Percentiles rank a stretch among this genome's conserved stretches.
phyloP scores from a whole-genome alignment of 1,140 invertebrate species.

The Stenopsyche tienmushanensis region DNA sequence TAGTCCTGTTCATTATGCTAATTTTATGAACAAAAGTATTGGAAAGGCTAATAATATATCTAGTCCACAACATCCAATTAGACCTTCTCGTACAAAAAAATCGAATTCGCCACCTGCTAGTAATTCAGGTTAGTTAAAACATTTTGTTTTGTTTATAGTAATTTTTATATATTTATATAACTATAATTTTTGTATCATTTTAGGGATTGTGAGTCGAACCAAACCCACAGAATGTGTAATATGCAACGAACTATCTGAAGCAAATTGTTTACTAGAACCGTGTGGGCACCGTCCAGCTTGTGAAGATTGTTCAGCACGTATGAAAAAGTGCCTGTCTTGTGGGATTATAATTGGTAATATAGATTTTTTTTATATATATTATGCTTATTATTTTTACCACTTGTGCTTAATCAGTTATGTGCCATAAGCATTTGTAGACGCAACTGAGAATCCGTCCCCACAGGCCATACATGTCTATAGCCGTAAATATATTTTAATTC shows the following conservation, averaged over 20 bases:
- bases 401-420: too few species aligned
- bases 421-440: too few species aligned
- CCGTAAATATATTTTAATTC: too few species aligned
- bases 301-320: slow-evolving; percentile 72
- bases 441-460: too few species aligned
- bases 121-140: neutral
- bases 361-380: too few species aligned
- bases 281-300: slow-evolving; percentile 76
- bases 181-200: slow-evolving; percentile 11
- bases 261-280: slow-evolving; percentile 68
- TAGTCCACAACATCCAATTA: slow-evolving; percentile 33
- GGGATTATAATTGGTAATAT: slow-evolving; percentile 60
- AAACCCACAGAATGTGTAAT: slow-evolving; percentile 68
- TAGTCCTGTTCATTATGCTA: slow-evolving; percentile 34
- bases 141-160: neutral
- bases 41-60: slow-evolving; percentile 34
- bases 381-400: too few species aligned
- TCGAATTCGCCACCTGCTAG: slow-evolving; percentile 23
- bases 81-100: slow-evolving; percentile 36
- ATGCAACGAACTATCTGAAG: slow-evolving; percentile 67
- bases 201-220: slow-evolving; percentile 24
- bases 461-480: too few species aligned
- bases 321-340: slow-evolving; percentile 81
- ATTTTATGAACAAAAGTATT: slow-evolving; percentile 13
- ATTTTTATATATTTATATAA: neutral